Evolutionary conservation across 1,140 invertebrate genomes (phyloP).

Genomic region (Drosophila bipectinata): DNA sequence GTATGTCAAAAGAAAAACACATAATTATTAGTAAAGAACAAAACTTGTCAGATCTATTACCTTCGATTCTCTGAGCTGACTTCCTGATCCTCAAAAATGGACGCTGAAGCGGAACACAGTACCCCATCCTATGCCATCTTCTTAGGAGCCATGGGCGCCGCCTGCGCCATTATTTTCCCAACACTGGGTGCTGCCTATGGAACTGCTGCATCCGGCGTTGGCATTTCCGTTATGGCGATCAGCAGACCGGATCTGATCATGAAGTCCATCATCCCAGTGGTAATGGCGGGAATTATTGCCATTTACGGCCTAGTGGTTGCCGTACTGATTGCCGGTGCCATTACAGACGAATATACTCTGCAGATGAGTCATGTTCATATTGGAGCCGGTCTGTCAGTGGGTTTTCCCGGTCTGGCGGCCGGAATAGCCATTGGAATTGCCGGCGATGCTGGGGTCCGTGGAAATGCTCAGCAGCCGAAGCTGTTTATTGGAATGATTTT

Average conservation of each 20-base stretch:
- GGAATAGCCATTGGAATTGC: constrained; percentile 97
- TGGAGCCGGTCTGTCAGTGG: constrained; percentile 95
- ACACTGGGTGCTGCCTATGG: constrained; percentile 60
- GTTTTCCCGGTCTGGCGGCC: constrained; percentile 94
- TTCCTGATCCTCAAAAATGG: not conserved
- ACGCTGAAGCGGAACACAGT: constrained; percentile 4
- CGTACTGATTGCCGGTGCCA: constrained; percentile 93
- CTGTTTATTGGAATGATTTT: constrained; percentile 98
- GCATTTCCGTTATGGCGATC: constrained; percentile 56
- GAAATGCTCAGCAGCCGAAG: constrained; percentile 95
- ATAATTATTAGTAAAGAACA: not conserved
- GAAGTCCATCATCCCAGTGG: constrained; percentile 72
- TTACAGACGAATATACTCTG: constrained; percentile 85
- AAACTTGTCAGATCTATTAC: not conserved
- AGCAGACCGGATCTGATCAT: constrained; percentile 59
- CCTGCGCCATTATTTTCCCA: constrained; percentile 96
- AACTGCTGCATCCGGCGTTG: constrained; percentile 53
- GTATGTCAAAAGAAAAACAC: too few relatives aligned
- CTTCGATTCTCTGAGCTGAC: too few relatives aligned
- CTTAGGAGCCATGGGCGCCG: constrained; percentile 98
- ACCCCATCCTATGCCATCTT: constrained; percentile 87
- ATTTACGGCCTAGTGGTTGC: constrained; percentile 97
- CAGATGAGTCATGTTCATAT: constrained; percentile 92
- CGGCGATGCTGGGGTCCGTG: constrained; percentile 95
- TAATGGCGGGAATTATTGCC: constrained; percentile 68